Evolutionary conservation across 2,113 vertebrate species (phyloP).

Genomic region (Scartelaos histophorus): DNA sequence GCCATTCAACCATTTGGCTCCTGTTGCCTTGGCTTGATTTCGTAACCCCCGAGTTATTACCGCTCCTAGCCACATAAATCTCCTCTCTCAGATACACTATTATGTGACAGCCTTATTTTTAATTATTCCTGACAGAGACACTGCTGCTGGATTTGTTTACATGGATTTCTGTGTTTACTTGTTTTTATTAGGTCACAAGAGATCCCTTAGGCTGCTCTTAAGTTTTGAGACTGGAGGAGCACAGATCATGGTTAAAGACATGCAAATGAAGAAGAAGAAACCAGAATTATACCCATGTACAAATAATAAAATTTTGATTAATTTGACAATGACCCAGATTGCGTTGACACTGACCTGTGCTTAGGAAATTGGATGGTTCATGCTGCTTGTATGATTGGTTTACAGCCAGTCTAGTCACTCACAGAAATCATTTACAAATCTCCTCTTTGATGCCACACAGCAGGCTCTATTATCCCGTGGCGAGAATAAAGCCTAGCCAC

Average conservation of each 20-base stretch:
- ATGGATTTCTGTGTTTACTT: constrained; percentile 9
- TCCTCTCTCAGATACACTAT: background rate
- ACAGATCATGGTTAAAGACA: constrained; percentile 9
- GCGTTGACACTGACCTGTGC: constrained; percentile 4
- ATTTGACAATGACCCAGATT: constrained; percentile 13
- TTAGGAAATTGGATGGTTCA: background rate
- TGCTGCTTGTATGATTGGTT: constrained; percentile 21
- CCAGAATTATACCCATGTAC: background rate
- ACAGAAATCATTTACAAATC: constrained; percentile 29
- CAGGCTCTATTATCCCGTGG: constrained; percentile 21
- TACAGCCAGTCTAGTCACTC: constrained; percentile 51
- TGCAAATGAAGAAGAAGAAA: constrained; percentile 2
- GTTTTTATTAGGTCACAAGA: constrained; percentile 14
- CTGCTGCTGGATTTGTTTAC: constrained; percentile 10
- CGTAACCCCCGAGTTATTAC: background rate
- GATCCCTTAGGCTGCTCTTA: constrained; percentile 10
- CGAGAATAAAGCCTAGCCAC: constrained; percentile 14
- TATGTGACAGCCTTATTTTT: constrained; percentile 3
- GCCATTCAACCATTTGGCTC: background rate
- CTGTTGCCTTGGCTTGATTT: background rate
- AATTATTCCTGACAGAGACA: constrained; percentile 12
- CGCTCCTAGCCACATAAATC: background rate
- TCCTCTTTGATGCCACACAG: constrained; percentile 28
- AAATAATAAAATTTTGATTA: background rate
- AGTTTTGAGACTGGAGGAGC: background rate